A percentile compares a stretch with the other conserved stretches of the same genome.
These are phyloP conservation scores for Phyllostomus hastatus DNA, from an alignment of 2,113 vertebrate genomes.

Conservation along the genomic window DNA sequence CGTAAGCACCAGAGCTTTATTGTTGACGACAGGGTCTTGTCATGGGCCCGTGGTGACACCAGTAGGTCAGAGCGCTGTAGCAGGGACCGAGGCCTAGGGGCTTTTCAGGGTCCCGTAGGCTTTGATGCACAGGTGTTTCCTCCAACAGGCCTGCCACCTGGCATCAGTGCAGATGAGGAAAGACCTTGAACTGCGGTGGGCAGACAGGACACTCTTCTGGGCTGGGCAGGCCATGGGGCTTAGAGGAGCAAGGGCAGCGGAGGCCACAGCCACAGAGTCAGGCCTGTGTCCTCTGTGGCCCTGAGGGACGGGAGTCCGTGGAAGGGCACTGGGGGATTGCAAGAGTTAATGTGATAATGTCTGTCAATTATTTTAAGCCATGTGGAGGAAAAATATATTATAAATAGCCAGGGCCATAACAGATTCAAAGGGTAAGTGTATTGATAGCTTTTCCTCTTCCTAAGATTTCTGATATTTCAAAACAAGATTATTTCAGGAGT, in stretches of 20 bases:
- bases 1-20: neutral
- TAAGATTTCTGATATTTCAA: constrained; percentile 76
- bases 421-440: constrained; percentile 75
- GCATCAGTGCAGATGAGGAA: neutral
- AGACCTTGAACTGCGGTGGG: rapidly evolving
- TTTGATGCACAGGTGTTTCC: neutral
- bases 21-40: neutral
- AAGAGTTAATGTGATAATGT: constrained; percentile 74
- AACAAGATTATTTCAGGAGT: constrained; percentile 77
- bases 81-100: neutral
- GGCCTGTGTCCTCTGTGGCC: constrained; percentile 12
- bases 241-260: neutral
- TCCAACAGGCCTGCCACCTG: neutral
- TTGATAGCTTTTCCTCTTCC: constrained; percentile 75
- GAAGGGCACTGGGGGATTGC: neutral
- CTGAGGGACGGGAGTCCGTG: constrained; percentile 21
- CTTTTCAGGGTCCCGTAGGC: neutral
- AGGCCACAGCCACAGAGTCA: neutral
- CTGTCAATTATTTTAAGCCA: constrained; percentile 72
- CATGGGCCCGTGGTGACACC: neutral
- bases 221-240: neutral
- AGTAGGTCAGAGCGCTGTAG: too few relatives aligned
- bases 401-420: constrained; percentile 69
- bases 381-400: constrained; percentile 70
- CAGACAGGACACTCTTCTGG: neutral